These are phyloP conservation scores for Cantharis rustica DNA, from an alignment of 2,888 invertebrate genomes.

Conservation along the genomic window DNA sequence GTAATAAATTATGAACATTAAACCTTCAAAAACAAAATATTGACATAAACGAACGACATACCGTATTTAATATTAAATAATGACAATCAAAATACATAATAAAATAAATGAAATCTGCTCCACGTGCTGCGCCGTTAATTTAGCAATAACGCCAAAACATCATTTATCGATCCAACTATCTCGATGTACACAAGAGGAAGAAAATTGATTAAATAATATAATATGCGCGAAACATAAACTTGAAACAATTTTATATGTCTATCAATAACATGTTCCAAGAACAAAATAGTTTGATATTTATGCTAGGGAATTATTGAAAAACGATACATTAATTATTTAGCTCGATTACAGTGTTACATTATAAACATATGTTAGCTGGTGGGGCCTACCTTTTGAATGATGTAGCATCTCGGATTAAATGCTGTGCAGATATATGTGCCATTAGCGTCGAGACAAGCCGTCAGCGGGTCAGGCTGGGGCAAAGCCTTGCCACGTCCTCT, in stretches of 20 bases:
- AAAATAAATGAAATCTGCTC: conserved; percentile 13
- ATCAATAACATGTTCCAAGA: not conserved
- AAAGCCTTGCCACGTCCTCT: conserved; percentile 45
- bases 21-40: not conserved
- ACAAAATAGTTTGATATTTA: not conserved
- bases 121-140: conserved; percentile 45
- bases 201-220: not conserved
- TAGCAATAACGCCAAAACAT: conserved; percentile 39
- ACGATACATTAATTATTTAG: not conserved
- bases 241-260: not conserved
- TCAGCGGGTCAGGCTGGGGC: conserved; percentile 50
- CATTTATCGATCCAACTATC: conserved; percentile 44
- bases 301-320: not conserved
- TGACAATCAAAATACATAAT: not conserved
- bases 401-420: conserved; percentile 66
- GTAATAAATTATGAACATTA: not conserved
- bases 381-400: conserved; percentile 65
- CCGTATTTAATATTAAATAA: not conserved
- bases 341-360: not conserved
- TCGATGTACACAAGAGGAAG: conserved; percentile 30
- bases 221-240: not conserved
- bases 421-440: conserved; percentile 67
- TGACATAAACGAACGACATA: not conserved
- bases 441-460: conserved; percentile 60
- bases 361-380: conserved; percentile 23